Evolutionary conservation across 2,113 vertebrate species (phyloP).

Genomic region (Puntigrus tetrazona): DNA sequence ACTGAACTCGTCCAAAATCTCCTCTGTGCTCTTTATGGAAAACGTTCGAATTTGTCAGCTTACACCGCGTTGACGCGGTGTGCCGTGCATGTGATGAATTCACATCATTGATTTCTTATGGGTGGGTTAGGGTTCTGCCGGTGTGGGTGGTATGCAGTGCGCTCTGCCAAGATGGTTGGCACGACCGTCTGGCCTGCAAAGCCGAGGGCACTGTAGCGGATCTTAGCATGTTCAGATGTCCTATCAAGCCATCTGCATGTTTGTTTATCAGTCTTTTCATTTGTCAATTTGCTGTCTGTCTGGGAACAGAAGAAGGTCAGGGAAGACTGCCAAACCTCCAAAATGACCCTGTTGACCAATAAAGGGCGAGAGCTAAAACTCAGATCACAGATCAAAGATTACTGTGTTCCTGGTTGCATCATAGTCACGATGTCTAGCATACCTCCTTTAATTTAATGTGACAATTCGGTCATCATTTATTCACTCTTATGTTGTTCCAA

Average conservation of each 20-base stretch:
- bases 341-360: slow-evolving; percentile 41
- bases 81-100: slow-evolving; percentile 1
- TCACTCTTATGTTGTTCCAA: background rate
- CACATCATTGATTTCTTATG: slow-evolving; percentile 19
- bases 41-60: background rate
- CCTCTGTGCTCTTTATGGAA: background rate
- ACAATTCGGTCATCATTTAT: background rate
- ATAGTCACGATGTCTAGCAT: background rate
- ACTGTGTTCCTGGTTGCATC: background rate
- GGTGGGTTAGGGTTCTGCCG: slow-evolving; percentile 4
- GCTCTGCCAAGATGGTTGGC: slow-evolving; percentile 11
- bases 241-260: slow-evolving; percentile 35
- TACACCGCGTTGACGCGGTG: background rate
- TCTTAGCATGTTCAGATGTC: slow-evolving; percentile 40
- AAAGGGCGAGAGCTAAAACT: slow-evolving; percentile 10
- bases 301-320: slow-evolving; percentile 50
- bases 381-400: slow-evolving; percentile 47
- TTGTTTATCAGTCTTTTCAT: slow-evolving; percentile 45
- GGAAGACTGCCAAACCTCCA: slow-evolving; percentile 32
- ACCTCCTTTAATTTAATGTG: background rate
- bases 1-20: background rate
- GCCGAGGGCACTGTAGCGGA: slow-evolving; percentile 9
- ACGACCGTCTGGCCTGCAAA: background rate
- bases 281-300: slow-evolving; percentile 52
- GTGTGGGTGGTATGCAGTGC: background rate